Conservation (phyloP, 2,797 vertebrate species). For the Anableps anableps region DNA sequence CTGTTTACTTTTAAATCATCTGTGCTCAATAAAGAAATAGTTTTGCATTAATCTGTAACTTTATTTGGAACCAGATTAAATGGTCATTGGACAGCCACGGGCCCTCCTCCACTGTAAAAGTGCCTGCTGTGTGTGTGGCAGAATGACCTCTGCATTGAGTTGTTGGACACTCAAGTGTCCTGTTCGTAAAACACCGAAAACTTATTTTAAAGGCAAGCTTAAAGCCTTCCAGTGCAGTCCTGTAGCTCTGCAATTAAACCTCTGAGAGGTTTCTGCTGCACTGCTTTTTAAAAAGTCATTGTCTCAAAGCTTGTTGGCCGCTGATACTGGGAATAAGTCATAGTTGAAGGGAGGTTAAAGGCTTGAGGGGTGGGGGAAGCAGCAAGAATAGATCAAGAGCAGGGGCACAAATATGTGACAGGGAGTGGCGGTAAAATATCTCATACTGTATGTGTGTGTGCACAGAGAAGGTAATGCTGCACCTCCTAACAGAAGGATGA, state of each 20-base stretch:
- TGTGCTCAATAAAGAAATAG: conserved; percentile 11
- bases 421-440: conserved; percentile 15
- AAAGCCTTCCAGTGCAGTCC: conserved; percentile 43
- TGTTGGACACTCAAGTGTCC: conserved; percentile 54
- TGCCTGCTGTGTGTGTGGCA: conserved; percentile 42
- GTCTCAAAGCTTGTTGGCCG: conserved; percentile 37
- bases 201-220: conserved; percentile 67
- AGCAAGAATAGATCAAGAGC: conserved; percentile 33
- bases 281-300: conserved; percentile 45
- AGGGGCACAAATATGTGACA: conserved; percentile 32
- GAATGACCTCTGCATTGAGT: conserved; percentile 70
- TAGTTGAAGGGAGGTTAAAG: conserved; percentile 36
- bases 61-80: conserved; percentile 15
- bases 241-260: conserved; percentile 55
- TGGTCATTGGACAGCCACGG: conserved; percentile 11
- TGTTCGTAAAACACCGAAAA: conserved; percentile 64
- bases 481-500: conserved; percentile 30
- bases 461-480: conserved; percentile 11
- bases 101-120: conserved; percentile 22
- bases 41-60: not conserved
- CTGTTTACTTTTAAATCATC: conserved; percentile 23
- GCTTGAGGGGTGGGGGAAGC: conserved; percentile 20
- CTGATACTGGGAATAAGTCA: conserved; percentile 31
- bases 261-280: conserved; percentile 9
- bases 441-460: conserved; percentile 22